Evolutionary conservation across 2,888 invertebrate species (phyloP).

Genomic region (Atethmia centrago): DNA sequence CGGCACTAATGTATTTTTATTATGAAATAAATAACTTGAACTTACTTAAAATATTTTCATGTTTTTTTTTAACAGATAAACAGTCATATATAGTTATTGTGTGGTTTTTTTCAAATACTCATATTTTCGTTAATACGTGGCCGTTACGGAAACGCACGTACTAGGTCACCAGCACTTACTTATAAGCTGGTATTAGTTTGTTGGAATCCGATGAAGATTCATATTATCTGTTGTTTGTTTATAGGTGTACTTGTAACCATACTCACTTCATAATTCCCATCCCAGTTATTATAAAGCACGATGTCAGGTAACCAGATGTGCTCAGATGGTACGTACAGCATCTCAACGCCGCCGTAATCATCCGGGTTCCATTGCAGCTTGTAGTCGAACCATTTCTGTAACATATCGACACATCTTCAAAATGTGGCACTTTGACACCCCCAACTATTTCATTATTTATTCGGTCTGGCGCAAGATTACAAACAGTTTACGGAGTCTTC

Average conservation of each 20-base stretch:
- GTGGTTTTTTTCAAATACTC: too few species aligned
- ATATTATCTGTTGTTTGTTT: background rate
- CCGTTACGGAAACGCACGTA: too few species aligned
- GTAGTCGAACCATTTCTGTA: conserved; percentile 97
- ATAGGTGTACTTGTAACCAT: background rate
- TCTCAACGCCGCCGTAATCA: conserved; percentile 97
- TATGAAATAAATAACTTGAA: too few species aligned
- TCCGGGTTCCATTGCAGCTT: conserved; percentile 97
- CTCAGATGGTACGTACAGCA: conserved; percentile 98
- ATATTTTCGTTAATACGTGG: too few species aligned
- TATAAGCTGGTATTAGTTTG: too few species aligned
- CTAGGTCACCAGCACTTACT: too few species aligned
- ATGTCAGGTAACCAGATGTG: conserved; percentile 99
- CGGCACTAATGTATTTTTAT: too few species aligned
- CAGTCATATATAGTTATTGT: too few species aligned
- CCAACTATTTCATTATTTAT: background rate
- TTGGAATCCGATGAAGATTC: background rate
- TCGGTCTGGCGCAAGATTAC: background rate
- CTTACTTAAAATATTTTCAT: too few species aligned
- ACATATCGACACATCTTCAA: conserved; percentile 35
- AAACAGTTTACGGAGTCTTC: background rate
- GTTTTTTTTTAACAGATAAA: too few species aligned
- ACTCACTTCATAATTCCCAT: conserved; percentile 96
- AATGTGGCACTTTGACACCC: background rate
- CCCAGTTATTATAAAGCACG: conserved; percentile 97